Conservation (phyloP, 2,113 vertebrate species). For the Epinephelus fuscoguttatus region DNA sequence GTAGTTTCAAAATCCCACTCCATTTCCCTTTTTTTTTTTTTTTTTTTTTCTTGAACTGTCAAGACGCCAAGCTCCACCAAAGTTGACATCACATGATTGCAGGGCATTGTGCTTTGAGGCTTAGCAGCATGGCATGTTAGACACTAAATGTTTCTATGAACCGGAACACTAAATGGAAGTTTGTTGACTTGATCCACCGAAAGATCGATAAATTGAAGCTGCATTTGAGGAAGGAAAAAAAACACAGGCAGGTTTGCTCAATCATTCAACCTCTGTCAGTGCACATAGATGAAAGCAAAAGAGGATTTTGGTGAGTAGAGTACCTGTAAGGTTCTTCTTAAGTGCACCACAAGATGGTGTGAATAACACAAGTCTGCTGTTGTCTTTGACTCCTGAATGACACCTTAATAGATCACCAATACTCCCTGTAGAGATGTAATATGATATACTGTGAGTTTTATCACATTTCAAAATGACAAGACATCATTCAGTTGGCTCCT, state of each 20-base stretch:
- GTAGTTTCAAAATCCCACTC: constrained; percentile 20
- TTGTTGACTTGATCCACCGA: constrained; percentile 22
- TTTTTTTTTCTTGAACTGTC: neutral
- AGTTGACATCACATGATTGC: constrained; percentile 63
- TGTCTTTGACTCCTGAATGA: constrained; percentile 45
- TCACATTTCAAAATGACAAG: constrained; percentile 75
- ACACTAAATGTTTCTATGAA: constrained; percentile 38
- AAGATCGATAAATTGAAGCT: constrained; percentile 38
- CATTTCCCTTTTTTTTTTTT: constrained; percentile 43
- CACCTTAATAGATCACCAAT: constrained; percentile 29
- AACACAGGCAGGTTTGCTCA: constrained; percentile 12
- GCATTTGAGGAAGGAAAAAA: constrained; percentile 17
- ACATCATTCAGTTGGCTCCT: constrained; percentile 74
- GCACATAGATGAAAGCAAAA: constrained; percentile 37
- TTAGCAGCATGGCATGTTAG: constrained; percentile 61
- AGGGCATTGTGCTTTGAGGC: constrained; percentile 79
- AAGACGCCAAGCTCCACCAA: constrained; percentile 42
- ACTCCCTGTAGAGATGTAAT: constrained; percentile 52
- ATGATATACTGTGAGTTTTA: constrained; percentile 45
- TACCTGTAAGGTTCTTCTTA: constrained; percentile 29
- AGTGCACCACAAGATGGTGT: constrained; percentile 5
- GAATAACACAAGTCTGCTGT: neutral
- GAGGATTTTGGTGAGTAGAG: constrained; percentile 33
- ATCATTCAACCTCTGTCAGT: constrained; percentile 40
- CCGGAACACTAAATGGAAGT: constrained; percentile 32